Conservation (phyloP, 2,113 vertebrate species). For the Microcebus jonahi region DNA sequence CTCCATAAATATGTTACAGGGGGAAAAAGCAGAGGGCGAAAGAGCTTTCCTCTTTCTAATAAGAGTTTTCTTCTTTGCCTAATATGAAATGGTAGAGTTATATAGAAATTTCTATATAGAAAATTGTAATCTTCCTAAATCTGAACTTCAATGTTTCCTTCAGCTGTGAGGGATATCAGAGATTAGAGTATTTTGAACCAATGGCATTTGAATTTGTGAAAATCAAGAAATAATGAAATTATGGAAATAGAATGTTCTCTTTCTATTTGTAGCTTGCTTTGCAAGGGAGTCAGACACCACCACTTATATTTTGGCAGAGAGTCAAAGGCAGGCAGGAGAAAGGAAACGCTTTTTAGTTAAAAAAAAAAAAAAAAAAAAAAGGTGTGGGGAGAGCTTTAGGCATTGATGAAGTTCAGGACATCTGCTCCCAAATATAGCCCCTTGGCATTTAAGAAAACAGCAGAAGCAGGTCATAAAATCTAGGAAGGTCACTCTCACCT, state of each 20-base stretch:
- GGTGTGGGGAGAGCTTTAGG: background rate
- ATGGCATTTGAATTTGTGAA: background rate
- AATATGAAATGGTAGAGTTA: background rate
- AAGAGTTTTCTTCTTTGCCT: background rate
- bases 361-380: background rate
- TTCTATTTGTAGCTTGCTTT: background rate
- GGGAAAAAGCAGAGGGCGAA: background rate
- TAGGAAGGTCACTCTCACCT: background rate
- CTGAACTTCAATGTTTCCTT: constrained; percentile 17
- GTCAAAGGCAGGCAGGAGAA: background rate
- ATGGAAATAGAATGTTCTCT: background rate
- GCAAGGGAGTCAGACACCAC: background rate
- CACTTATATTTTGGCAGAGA: background rate
- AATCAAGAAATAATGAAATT: background rate
- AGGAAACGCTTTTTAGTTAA: background rate
- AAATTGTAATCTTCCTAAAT: constrained; percentile 21
- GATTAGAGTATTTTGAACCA: constrained; percentile 29
- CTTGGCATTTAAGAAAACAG: background rate
- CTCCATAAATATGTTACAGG: background rate
- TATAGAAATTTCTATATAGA: background rate
- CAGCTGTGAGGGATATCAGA: background rate
- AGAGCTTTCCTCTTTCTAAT: background rate
- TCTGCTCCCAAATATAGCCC: background rate
- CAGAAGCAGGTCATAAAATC: background rate
- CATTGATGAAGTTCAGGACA: background rate